Conservation (phyloP, 2,888 invertebrate genomes). For the Axea sp. region DNA sequence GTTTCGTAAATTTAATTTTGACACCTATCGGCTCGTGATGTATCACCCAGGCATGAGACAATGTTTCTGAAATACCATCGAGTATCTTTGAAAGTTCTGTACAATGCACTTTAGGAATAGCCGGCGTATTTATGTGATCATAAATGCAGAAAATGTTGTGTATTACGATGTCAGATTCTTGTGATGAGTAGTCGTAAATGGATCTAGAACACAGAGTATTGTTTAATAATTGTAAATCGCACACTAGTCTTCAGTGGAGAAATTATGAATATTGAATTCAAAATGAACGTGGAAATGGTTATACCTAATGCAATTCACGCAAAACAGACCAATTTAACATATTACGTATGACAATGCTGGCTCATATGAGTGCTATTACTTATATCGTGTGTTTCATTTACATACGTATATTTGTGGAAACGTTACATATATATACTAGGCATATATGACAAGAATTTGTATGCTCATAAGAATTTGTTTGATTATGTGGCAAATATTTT, state of each 20-base stretch:
- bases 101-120: constrained; percentile 36
- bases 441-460: too few relatives aligned
- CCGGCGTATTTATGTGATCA: constrained; percentile 58
- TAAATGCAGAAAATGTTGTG: constrained; percentile 52
- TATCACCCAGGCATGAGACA: constrained; percentile 51
- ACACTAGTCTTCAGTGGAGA: constrained; percentile 3
- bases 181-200: constrained; percentile 46
- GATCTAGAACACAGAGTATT: constrained; percentile 36
- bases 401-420: too few relatives aligned
- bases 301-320: too few relatives aligned
- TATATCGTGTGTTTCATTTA: too few relatives aligned
- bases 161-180: constrained; percentile 44
- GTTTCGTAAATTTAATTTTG: constrained; percentile 59
- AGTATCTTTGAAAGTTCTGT: constrained; percentile 30
- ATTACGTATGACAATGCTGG: too few relatives aligned
- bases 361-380: too few relatives aligned
- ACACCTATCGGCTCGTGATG: constrained; percentile 52
- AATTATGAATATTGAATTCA: constrained; percentile 12
- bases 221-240: constrained; percentile 19
- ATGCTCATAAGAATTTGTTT: too few relatives aligned
- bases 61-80: constrained; percentile 48
- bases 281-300: too few relatives aligned
- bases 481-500: too few relatives aligned
- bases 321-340: too few relatives aligned
- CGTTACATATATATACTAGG: too few relatives aligned